Percentiles rank a stretch among this genome's conserved stretches.
Evolutionary conservation across 1,140 invertebrate species (phyloP).

Genomic region (Antheraea mylitta): DNA sequence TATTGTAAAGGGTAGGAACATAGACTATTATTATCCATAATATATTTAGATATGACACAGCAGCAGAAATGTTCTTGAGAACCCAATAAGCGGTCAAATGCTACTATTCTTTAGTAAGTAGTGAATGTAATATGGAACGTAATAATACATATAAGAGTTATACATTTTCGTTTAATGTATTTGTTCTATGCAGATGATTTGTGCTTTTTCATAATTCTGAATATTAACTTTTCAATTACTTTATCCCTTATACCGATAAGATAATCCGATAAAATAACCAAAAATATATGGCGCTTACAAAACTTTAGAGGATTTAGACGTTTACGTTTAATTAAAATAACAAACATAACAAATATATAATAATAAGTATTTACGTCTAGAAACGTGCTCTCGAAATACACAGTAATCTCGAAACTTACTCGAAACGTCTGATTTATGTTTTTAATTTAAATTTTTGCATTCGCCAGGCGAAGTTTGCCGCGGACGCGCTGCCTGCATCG

Average conservation of each 20-base stretch:
- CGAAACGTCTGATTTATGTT: slow-evolving; percentile 77
- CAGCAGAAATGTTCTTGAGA: too few species aligned
- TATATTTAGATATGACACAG: too few species aligned
- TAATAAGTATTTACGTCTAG: slow-evolving; percentile 30
- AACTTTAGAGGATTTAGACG: not conserved
- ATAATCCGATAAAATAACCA: not conserved
- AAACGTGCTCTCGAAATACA: slow-evolving; percentile 67
- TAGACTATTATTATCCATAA: too few species aligned
- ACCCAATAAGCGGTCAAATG: too few species aligned
- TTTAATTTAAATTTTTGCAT: slow-evolving; percentile 80
- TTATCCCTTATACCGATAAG: not conserved
- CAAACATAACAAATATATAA: not conserved
- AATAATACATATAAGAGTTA: too few species aligned
- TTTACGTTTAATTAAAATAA: not conserved
- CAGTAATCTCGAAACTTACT: slow-evolving; percentile 74
- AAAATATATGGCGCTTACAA: not conserved
- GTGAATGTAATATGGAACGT: too few species aligned
- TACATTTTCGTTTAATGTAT: too few species aligned
- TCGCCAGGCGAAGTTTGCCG: slow-evolving; percentile 71
- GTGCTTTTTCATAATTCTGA: not conserved
- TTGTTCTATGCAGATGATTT: not conserved
- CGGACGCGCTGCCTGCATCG: slow-evolving; percentile 73
- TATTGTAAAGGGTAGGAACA: too few species aligned
- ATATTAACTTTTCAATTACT: not conserved
- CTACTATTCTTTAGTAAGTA: too few species aligned